Conservation (phyloP, 2,113 vertebrate genomes). For the Petrocephalus microphthalmus region DNA sequence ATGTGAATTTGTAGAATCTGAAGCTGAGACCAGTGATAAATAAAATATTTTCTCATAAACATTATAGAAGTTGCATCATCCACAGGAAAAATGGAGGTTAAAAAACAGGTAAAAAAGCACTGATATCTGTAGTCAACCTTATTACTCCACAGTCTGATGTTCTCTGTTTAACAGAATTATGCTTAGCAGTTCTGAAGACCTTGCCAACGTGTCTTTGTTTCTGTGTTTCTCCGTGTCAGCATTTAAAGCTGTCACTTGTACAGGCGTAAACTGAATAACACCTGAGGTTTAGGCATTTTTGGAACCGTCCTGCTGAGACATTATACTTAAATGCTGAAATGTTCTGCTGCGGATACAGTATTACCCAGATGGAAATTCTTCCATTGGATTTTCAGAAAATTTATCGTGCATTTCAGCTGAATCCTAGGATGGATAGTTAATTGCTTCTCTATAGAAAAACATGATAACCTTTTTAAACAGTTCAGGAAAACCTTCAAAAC, state of each 20-base stretch:
- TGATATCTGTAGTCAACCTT: background rate
- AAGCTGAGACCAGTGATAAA: constrained; percentile 1
- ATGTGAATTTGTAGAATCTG: constrained; percentile 21
- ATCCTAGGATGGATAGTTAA: background rate
- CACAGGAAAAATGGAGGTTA: background rate
- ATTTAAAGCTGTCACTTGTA: background rate
- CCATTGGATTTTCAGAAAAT: background rate
- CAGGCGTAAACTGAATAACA: background rate
- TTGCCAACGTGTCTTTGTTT: background rate
- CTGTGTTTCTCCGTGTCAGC: background rate
- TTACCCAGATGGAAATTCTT: background rate
- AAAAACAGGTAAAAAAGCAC: background rate
- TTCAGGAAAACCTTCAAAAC: background rate
- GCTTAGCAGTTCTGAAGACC: background rate
- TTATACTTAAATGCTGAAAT: background rate
- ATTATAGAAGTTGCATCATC: constrained; percentile 39
- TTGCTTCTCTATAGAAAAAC: background rate
- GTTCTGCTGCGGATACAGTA: background rate
- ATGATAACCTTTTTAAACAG: background rate
- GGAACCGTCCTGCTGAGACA: background rate
- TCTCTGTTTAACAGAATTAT: background rate
- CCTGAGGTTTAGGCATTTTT: background rate
- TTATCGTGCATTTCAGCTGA: background rate
- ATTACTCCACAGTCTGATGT: background rate
- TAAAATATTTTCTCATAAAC: constrained; percentile 29